These are phyloP conservation scores for Hiodon tergisus DNA, from an alignment of 2,113 vertebrate genomes.

Conservation along the genomic window DNA sequence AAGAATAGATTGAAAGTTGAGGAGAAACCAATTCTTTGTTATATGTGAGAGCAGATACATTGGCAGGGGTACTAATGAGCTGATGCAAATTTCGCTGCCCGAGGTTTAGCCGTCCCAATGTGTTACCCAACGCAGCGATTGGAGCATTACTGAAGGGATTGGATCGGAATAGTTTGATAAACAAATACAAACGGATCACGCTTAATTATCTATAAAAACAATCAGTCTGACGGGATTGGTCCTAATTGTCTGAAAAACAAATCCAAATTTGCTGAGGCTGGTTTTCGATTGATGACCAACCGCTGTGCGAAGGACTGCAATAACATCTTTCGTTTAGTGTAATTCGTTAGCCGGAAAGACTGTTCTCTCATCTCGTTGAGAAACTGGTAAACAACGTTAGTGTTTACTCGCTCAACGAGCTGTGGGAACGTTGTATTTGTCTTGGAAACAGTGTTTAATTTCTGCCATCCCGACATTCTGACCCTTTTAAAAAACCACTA, in stretches of 20 bases:
- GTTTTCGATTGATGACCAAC: conserved; percentile 27
- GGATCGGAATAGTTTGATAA: conserved; percentile 44
- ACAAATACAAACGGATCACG: conserved; percentile 37
- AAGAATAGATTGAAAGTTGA: too few species aligned
- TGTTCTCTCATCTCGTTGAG: background rate
- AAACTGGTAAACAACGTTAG: conserved; percentile 12
- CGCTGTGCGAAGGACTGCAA: conserved; percentile 25
- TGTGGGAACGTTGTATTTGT: too few species aligned
- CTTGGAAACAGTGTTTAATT: too few species aligned
- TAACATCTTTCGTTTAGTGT: conserved; percentile 12
- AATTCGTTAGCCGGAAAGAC: conserved; percentile 9
- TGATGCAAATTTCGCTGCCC: background rate
- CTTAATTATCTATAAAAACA: conserved; percentile 6
- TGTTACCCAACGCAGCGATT: background rate
- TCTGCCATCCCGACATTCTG: too few species aligned
- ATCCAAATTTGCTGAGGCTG: background rate
- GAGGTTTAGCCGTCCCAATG: background rate
- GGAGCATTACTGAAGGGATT: conserved; percentile 27
- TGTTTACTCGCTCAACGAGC: background rate
- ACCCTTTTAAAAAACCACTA: too few species aligned
- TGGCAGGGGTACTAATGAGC: background rate
- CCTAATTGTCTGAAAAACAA: conserved; percentile 19
- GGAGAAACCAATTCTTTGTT: too few species aligned
- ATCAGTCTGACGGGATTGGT: background rate
- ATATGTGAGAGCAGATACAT: background rate